Base-by-base conservation (phyloP, 2,888 invertebrate genomes). In the Cerceris rybyensis region DNA sequence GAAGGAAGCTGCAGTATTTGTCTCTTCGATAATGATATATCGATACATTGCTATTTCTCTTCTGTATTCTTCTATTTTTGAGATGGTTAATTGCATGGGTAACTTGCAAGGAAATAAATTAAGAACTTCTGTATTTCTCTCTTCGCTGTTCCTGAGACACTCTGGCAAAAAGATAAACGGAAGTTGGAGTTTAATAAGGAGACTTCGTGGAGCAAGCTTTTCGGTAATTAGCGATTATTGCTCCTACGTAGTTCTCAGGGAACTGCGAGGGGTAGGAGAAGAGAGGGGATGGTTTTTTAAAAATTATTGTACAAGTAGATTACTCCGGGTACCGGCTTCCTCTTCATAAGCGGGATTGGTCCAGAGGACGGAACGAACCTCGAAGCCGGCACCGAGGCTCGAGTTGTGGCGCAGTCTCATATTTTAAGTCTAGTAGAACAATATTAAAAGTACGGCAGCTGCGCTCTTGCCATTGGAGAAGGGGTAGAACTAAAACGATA, bases 361-460 rank as follows among this genome's bases (percentile, higher is more conserved):
- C 71, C 69, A 57, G 66, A 69, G 81, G 76, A 70, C 79, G 81
- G 70, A 74, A 77, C 71, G 82, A 74, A 75, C 63, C 84, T 78
- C 79, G 86, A 80, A 81, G 83, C 81, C 70, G 60, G 80, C 72
- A 68, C 79, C 64, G 75, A 67, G 76, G 66, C 75, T 70, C 73
- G 85, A 84, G 85, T 86, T 84, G 87, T 70, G 87, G 82, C 84
- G 83, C 87, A 85, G 84, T 87, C 88, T 87, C 88, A 86, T 88
- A 88, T 88, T 88, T 88, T 88, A 88, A 86, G 84, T 87, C 88
- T 81, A 81, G 81, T 86, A 82, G 87, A 88, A 88, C 89, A 88
- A 88, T 88, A 88, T 88, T 88, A 88, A 88, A 88, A 88, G 89
- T 87, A 87, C 88, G 88, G 88, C 88, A 88, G 88, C 88, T 86